Conservation (phyloP, 2,113 vertebrate genomes). For the Casuarius casuarius region DNA sequence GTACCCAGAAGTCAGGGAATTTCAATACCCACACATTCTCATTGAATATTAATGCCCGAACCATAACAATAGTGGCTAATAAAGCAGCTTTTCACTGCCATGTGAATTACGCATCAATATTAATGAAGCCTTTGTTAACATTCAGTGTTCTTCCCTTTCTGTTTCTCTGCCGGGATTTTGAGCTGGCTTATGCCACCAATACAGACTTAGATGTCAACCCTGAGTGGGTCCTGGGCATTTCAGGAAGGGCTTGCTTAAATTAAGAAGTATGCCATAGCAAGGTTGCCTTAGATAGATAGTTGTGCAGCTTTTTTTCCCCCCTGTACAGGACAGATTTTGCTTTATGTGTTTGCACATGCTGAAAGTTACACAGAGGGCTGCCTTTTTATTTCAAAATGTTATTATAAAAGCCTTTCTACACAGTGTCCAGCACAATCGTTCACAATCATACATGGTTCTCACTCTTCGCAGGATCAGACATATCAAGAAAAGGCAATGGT, state of each 20-base stretch:
- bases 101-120: constrained; percentile 75
- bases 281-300: neutral
- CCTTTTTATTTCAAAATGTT: constrained; percentile 57
- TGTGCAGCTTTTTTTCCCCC: neutral
- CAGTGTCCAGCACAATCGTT: constrained; percentile 5
- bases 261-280: constrained; percentile 18
- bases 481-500: neutral
- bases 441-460: neutral
- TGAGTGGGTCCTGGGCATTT: constrained; percentile 35
- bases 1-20: constrained; percentile 58
- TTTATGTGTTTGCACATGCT: constrained; percentile 17
- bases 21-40: constrained; percentile 38
- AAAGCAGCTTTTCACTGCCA: constrained; percentile 60
- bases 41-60: constrained; percentile 72
- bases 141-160: constrained; percentile 34
- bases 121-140: constrained; percentile 75
- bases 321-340: neutral
- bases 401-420: constrained; percentile 2
- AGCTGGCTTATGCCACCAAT: constrained; percentile 46
- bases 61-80: constrained; percentile 70
- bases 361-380: constrained; percentile 7
- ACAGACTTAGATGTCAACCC: constrained; percentile 43
- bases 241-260: constrained; percentile 44
- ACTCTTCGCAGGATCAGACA: neutral
- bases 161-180: constrained; percentile 58